Conservation (phyloP, 2,888 invertebrate genomes). For the Tetragonisca angustula region DNA sequence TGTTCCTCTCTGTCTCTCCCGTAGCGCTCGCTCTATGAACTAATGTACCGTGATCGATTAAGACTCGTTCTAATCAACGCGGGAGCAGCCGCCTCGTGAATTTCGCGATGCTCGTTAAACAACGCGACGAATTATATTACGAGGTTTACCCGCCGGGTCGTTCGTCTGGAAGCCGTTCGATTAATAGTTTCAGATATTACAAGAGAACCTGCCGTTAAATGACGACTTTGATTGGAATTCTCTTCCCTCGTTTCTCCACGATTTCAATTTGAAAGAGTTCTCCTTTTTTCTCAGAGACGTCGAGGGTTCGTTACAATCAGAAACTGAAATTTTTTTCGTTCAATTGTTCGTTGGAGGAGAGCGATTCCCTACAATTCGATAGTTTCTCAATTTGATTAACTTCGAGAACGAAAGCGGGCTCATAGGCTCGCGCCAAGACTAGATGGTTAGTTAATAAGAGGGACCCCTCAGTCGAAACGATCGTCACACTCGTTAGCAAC, state of each 20-base stretch:
- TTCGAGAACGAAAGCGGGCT: background rate
- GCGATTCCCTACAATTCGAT: too few relatives aligned
- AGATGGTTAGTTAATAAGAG: slow-evolving; percentile 40
- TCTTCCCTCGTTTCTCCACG: background rate
- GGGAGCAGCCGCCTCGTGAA: slow-evolving; percentile 36
- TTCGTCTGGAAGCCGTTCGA: slow-evolving; percentile 6
- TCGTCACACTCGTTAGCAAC: slow-evolving; percentile 65
- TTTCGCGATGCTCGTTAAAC: slow-evolving; percentile 13
- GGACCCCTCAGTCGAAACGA: slow-evolving; percentile 52
- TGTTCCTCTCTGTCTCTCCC: background rate
- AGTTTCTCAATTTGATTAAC: background rate
- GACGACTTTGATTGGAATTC: background rate
- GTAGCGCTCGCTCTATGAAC: slow-evolving; percentile 22
- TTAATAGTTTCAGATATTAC: background rate
- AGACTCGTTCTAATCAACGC: slow-evolving; percentile 50
- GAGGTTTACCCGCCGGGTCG: background rate
- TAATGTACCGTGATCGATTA: slow-evolving; percentile 53
- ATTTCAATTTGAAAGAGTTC: too few relatives aligned
- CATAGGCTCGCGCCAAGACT: background rate
- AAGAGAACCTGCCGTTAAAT: background rate
- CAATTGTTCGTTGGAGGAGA: too few relatives aligned
- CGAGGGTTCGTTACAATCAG: too few relatives aligned
- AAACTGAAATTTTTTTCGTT: too few relatives aligned
- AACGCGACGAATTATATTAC: background rate
- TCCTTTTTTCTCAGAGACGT: too few relatives aligned